phyloP scores from a whole-genome alignment of 2,797 vertebrate genomes.

The Buceros bicornis region DNA sequence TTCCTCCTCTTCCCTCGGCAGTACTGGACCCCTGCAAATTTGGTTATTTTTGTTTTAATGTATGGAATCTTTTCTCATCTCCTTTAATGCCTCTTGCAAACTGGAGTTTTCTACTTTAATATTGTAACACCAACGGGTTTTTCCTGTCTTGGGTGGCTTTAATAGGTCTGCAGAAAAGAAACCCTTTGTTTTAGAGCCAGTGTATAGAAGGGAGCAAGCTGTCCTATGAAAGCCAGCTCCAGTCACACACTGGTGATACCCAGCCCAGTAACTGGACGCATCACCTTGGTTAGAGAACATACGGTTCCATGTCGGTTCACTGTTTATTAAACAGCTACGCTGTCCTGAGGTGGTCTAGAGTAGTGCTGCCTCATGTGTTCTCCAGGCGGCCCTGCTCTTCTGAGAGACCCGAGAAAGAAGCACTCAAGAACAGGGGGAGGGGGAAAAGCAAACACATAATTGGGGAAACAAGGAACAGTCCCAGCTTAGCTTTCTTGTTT shows the following conservation, averaged over 20 bases:
- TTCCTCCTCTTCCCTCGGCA: background rate
- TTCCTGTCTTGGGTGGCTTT: background rate
- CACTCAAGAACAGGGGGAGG: background rate
- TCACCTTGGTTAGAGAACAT: background rate
- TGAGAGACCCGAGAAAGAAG: accelerated
- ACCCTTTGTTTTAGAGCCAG: background rate
- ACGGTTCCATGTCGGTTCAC: background rate
- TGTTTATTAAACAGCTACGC: background rate
- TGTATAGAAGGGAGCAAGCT: background rate
- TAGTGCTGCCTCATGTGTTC: background rate
- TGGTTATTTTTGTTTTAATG: background rate
- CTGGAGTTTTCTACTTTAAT: background rate
- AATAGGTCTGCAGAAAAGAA: background rate
- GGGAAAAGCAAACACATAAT: background rate
- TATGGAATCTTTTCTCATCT: background rate
- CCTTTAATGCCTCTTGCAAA: background rate
- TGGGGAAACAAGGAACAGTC: background rate
- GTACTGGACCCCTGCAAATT: background rate
- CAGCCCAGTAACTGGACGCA: background rate
- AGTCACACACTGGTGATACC: background rate
- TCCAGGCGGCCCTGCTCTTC: background rate
- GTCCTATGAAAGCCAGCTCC: background rate
- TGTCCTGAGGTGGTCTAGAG: background rate
- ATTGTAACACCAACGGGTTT: background rate
- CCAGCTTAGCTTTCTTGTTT: background rate